Base-by-base conservation (phyloP, 64 coral and sea anemone genomes). In the Stichodactyla helianthus region DNA sequence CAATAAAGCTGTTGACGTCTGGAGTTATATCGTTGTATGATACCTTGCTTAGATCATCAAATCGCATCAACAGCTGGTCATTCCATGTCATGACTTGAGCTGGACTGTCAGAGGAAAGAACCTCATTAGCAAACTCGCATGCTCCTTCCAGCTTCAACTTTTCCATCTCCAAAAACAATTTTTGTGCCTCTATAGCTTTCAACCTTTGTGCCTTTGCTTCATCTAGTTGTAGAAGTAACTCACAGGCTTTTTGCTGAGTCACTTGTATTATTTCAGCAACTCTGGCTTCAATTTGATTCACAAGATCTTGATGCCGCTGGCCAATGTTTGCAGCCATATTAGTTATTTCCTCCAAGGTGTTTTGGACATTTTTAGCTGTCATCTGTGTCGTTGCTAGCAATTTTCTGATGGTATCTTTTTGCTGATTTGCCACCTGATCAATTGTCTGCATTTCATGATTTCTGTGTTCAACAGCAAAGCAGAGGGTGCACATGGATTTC, bases 381-480 rank as follows among this genome's bases (percentile, higher is more conserved):
- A 19, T 82, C 20, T 82, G 51, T 27, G 79, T 54, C 20, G 0
- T 22, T 1, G 27, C 51, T 3, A 82, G 79, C 12, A 54, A 13
- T 57, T 82, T 82, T 27, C 54, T 82, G 79, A 82, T 82, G 5
- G 17, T 10, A 20, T 53, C 52, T 51, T 82, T 82, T 82, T 57
- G 51, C 14, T 82, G 50, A 22, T 82, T 35, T 57, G 54, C 54
- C 7, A 57, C 79, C 11, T 54, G 35, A 54, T 2, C 14, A 13
- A 82, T 57, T 4, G 8, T 17, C 51, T 54, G 51, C 54, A 82
- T 54, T 4, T 82, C 51, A 82, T 82, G 79, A 18, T 22, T 57
- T 82, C 54, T 53, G 79, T 82, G 79, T 82, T 53, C 79, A 82
- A 57, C 54, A 53, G 79, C 79, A 82, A 82, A 82, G 54, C 79